Conservation (phyloP, 2,797 vertebrate species). For the Vultur gryphus region DNA sequence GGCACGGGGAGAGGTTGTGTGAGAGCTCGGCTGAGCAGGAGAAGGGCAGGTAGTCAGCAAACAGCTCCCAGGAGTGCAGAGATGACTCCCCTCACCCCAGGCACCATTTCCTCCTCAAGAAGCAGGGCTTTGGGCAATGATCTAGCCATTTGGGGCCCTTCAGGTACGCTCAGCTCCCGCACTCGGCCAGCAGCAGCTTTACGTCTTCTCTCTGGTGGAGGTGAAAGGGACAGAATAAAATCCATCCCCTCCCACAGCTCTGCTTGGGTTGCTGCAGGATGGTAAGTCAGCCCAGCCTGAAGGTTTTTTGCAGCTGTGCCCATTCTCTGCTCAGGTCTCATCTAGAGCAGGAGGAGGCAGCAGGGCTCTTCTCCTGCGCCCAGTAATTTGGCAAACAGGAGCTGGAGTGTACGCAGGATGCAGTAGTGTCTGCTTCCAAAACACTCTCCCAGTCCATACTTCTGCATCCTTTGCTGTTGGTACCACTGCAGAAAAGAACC, state of each 20-base stretch:
- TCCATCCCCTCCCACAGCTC: not conserved
- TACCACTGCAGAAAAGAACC: not conserved
- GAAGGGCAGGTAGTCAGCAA: not conserved
- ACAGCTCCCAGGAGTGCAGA: not conserved
- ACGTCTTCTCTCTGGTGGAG: not conserved
- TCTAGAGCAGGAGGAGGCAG: not conserved
- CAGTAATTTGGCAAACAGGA: not conserved
- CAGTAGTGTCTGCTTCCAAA: not conserved
- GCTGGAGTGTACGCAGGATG: not conserved
- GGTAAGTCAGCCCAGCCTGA: not conserved
- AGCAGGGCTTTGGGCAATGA: not conserved
- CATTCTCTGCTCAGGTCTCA: not conserved
- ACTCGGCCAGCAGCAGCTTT: not conserved
- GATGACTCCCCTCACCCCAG: not conserved
- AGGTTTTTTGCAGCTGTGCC: not conserved
- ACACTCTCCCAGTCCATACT: not conserved
- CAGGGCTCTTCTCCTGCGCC: not conserved
- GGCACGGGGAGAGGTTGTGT: not conserved
- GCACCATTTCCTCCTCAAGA: not conserved
- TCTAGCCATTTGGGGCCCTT: not conserved
- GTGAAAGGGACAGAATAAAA: not conserved
- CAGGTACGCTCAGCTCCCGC: not conserved
- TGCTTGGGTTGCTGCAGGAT: not conserved
- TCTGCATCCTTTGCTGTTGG: not conserved
- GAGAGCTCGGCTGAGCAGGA: not conserved